Conservation (phyloP, 1,140 invertebrate genomes). For the Drosophila orosa region DNA sequence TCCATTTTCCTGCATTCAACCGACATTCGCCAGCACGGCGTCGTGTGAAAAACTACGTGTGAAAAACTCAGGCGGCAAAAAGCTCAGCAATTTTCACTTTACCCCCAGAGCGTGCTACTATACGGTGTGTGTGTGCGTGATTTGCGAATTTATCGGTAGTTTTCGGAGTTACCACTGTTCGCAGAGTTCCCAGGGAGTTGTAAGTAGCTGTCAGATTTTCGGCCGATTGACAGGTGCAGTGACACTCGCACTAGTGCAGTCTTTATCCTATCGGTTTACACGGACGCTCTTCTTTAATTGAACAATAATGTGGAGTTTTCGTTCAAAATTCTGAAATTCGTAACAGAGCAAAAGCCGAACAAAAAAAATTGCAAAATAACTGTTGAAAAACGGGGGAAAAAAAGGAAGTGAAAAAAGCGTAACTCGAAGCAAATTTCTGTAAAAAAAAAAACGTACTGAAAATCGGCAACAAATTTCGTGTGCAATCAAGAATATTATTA, state of each 20-base stretch:
- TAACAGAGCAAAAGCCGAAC: conserved; percentile 7
- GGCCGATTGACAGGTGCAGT: conserved; percentile 25
- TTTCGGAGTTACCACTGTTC: conserved; percentile 17
- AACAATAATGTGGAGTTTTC: conserved; percentile 32
- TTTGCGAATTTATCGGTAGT: conserved; percentile 43
- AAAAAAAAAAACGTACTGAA: conserved; percentile 7
- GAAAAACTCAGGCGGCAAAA: conserved; percentile 40
- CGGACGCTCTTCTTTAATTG: not conserved
- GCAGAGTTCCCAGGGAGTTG: conserved; percentile 19
- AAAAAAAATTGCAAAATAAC: not conserved
- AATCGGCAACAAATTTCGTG: conserved; percentile 30
- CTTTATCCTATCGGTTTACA: conserved; percentile 8
- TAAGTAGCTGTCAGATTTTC: conserved; percentile 26
- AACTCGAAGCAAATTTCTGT: conserved; percentile 2
- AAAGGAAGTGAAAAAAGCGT: conserved; percentile 4
- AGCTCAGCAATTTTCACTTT: conserved; percentile 50
- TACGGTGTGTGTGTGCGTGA: conserved; percentile 21
- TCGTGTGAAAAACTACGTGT: conserved; percentile 64
- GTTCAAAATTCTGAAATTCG: conserved; percentile 27
- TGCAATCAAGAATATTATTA: conserved; percentile 37
- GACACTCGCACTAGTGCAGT: conserved; percentile 33
- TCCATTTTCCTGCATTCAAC: conserved; percentile 76
- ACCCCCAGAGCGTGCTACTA: conserved; percentile 20
- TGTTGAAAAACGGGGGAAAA: not conserved
- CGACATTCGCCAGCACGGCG: conserved; percentile 74